A percentile compares a stretch with the other conserved stretches of the same genome.
Conservation (phyloP, 2,888 invertebrate genomes). For the Trilocha varians region DNA sequence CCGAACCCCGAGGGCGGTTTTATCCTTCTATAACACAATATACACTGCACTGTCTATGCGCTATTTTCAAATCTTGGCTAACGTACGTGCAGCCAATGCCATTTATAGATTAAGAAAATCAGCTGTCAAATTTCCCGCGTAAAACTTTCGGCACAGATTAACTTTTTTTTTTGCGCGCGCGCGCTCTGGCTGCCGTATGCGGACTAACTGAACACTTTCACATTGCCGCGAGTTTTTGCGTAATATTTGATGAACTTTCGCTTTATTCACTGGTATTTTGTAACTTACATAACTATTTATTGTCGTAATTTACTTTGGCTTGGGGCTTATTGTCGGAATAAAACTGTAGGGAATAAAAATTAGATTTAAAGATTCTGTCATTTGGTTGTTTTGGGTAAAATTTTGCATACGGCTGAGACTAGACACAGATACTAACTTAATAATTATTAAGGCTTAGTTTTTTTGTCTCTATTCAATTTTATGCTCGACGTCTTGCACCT, state of each 20-base stretch:
- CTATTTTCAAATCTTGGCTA: background rate
- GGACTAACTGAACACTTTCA: background rate
- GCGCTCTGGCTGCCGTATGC: background rate
- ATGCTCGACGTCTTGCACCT: too few relatives aligned
- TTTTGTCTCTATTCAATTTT: too few relatives aligned
- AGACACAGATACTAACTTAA: too few relatives aligned
- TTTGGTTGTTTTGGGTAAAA: too few relatives aligned
- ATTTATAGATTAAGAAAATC: too few relatives aligned
- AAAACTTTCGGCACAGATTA: background rate
- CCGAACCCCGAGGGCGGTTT: slow-evolving; percentile 52
- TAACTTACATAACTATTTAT: background rate
- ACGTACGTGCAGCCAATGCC: too few relatives aligned
- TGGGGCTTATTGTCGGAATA: background rate
- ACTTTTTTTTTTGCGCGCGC: background rate
- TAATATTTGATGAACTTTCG: background rate
- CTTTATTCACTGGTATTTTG: background rate
- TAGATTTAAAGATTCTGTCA: background rate
- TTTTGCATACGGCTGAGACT: too few relatives aligned
- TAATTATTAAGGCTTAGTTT: too few relatives aligned
- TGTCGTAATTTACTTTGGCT: background rate
- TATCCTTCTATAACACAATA: background rate
- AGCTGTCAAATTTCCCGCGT: background rate
- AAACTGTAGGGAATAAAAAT: background rate
- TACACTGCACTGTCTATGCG: background rate
- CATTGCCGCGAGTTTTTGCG: background rate